These are phyloP conservation scores for Idris sp. DNA, from an alignment of 1,140 invertebrate species.

Conservation along the genomic window DNA sequence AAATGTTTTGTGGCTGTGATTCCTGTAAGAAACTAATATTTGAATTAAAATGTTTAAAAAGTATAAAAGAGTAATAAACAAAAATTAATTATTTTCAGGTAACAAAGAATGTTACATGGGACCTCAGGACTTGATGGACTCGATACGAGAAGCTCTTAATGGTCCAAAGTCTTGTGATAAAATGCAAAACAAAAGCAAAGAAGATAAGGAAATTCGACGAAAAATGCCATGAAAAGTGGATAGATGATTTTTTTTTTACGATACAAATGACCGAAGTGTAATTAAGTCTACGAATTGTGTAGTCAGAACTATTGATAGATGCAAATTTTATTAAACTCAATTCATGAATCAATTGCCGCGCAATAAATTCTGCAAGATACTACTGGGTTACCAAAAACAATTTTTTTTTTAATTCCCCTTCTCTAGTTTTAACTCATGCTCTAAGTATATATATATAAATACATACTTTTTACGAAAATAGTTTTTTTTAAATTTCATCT, in stretches of 20 bases:
- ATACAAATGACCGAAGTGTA: conserved; percentile 14
- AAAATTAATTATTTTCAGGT: conserved; percentile 76
- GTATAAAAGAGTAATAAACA: no score
- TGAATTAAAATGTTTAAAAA: no score
- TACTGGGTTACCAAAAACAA: conserved; percentile 5
- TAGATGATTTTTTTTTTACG: conserved; percentile 17
- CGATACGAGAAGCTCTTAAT: conserved; percentile 79
- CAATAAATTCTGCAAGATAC: conserved; percentile 42
- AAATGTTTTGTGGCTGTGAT: no score
- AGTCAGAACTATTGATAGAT: no score
- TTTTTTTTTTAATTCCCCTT: background rate
- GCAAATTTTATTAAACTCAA: no score
- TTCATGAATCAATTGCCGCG: conserved; percentile 26
- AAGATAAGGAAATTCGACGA: conserved; percentile 62
- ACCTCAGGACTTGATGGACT: conserved; percentile 80
- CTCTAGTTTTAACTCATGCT: conserved; percentile 6
- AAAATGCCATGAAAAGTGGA: conserved; percentile 72
- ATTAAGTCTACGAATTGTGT: no score
- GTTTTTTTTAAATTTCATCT: no score
- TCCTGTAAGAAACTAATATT: no score
- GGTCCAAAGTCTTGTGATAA: conserved; percentile 70
- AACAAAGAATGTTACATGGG: conserved; percentile 81
- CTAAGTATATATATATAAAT: no score
- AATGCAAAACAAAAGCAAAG: conserved; percentile 39
- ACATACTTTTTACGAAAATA: no score